Evolutionary conservation across 1,140 invertebrate genomes (phyloP).

Genomic region (Adelges cooleyi): DNA sequence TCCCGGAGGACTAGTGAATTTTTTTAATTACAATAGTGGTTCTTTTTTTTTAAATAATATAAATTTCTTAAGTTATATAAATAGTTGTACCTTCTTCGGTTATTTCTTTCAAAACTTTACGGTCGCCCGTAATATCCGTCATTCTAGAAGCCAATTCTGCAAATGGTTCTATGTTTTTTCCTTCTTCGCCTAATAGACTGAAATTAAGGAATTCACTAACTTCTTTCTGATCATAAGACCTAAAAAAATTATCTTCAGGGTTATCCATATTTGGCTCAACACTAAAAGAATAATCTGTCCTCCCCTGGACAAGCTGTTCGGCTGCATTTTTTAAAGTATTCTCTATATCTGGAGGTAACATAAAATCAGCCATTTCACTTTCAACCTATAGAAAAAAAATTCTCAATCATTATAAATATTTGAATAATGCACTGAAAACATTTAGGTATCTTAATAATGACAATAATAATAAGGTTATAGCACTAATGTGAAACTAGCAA

Average conservation of each 20-base stretch:
- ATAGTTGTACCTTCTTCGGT: too few species aligned
- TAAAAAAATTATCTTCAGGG: not conserved
- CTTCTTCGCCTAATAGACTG: not conserved
- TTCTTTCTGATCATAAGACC: not conserved
- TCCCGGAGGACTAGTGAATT: too few species aligned
- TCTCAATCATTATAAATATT: too few species aligned
- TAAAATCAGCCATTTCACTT: too few species aligned
- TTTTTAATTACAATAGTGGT: too few species aligned
- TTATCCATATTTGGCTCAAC: not conserved
- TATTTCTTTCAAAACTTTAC: constrained; percentile 1
- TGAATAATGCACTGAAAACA: too few species aligned
- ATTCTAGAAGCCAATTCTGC: not conserved
- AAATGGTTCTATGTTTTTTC: not conserved
- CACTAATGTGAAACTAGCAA: too few species aligned
- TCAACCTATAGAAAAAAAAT: too few species aligned
- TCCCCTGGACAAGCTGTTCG: not conserved
- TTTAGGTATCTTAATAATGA: too few species aligned
- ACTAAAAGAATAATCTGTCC: not conserved
- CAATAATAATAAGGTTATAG: too few species aligned
- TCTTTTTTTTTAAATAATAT: too few species aligned
- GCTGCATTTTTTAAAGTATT: not conserved
- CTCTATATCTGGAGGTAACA: not conserved
- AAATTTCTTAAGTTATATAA: too few species aligned
- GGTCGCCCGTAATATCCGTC: not conserved
- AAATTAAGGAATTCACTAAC: not conserved